Conservation (phyloP, 1,140 invertebrate genomes). For the Trichonephila inaurata region DNA sequence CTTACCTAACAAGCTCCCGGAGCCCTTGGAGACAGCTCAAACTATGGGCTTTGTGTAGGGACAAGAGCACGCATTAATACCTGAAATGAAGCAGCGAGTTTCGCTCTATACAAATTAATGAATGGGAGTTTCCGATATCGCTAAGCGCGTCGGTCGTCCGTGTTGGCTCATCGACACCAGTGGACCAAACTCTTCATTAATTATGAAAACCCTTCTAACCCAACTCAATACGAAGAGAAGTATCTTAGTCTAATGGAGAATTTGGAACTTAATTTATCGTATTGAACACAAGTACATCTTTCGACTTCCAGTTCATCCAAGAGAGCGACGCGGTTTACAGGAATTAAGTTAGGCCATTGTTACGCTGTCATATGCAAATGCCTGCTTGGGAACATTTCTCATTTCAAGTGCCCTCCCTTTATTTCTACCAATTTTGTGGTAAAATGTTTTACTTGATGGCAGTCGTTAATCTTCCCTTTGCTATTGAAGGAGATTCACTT, state of each 20-base stretch:
- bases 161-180: conserved; percentile 9
- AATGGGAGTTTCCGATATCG: conserved; percentile 33
- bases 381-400: conserved; percentile 43
- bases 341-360: conserved; percentile 36
- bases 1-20: not conserved
- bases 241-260: conserved; percentile 36
- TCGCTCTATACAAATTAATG: conserved; percentile 44
- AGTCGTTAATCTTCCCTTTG: conserved; percentile 14
- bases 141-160: too few species aligned
- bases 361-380: conserved; percentile 45
- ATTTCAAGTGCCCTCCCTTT: not conserved
- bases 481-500: not conserved
- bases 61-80: conserved; percentile 32
- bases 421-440: conserved; percentile 21
- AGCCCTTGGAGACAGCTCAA: not conserved
- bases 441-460: conserved; percentile 34
- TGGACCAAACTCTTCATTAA: conserved; percentile 38
- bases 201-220: conserved; percentile 22
- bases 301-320: conserved; percentile 6
- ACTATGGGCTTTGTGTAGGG: not conserved
- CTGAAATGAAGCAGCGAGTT: conserved; percentile 7
- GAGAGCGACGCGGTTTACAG: not conserved
- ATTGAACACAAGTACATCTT: not conserved
- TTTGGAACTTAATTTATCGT: conserved; percentile 44
- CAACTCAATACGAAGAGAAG: conserved; percentile 1